A percentile compares a stretch with the other conserved stretches of the same genome.
Conservation (phyloP, 1,140 invertebrate species). For the Pseudachorutes palmiensis region DNA sequence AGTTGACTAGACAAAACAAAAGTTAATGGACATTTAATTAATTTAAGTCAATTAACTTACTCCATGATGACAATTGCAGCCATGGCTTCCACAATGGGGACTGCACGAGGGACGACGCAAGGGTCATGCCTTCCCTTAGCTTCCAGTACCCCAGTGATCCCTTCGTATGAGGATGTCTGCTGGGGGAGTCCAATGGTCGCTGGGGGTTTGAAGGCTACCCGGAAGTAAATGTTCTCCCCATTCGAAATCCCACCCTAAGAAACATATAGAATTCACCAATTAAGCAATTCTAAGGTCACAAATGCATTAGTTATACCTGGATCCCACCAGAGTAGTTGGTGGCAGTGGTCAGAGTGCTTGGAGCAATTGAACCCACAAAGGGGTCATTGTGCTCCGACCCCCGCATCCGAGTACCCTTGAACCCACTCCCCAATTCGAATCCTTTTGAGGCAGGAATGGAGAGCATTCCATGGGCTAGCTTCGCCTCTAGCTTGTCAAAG, state of each 20-base stretch:
- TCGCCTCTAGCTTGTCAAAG: conserved; percentile 14
- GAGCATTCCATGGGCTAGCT: conserved; percentile 13
- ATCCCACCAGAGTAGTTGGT: conserved; percentile 11
- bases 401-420: background rate
- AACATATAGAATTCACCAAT: background rate
- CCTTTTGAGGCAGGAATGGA: conserved; percentile 12
- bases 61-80: conserved; percentile 12
- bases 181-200: conserved; percentile 10
- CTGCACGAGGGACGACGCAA: conserved; percentile 14
- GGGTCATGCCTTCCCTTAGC: conserved; percentile 11
- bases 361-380: background rate
- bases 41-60: too few species aligned
- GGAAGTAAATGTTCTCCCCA: conserved; percentile 16
- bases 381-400: conserved; percentile 12
- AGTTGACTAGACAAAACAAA: too few species aligned
- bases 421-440: conserved; percentile 14
- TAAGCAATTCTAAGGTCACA: background rate
- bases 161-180: background rate
- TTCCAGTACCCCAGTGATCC: background rate
- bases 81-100: conserved; percentile 16
- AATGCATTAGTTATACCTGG: background rate
- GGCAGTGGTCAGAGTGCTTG: background rate
- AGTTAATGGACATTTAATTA: too few species aligned
- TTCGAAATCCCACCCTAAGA: conserved; percentile 10
- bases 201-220: conserved; percentile 9